Base-by-base conservation (phyloP, 2,888 invertebrate genomes). In the Hoplodrina ambigua region DNA sequence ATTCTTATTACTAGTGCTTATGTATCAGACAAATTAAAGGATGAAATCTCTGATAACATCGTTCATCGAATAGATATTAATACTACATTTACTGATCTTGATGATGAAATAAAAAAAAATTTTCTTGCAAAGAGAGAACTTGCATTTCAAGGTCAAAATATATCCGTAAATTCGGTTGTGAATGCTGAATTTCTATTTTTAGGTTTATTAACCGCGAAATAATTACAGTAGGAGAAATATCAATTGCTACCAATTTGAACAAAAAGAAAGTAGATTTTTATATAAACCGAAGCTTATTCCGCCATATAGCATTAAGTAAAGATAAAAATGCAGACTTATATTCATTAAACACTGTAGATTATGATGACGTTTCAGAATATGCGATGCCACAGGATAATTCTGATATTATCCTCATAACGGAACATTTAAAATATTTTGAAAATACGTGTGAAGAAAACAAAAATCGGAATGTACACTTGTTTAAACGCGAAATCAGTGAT, bases 401-500 rank as follows among this genome's bases (percentile, higher is more conserved):
- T 10, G 76, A 77, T 53, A 59, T 77, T 19, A 20, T 65, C 13
- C 0, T 77, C 46, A 49, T 68, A 57, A 53, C 75, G 60, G 66
- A 80, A 25, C 20, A 41, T 11, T 30, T 50, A 25, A 46, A 64
- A 20, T 41, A 33, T 41, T 78, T 71, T 57, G 46, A 64, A 46
- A 19, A 19, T 0, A 50, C 15, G 10, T 65, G 73, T 53, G 41
- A 49, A 13, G 41, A 41, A 41, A 11, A 41, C 7, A 20, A 67
- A 46, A 37, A 19, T 60, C n/a, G 19, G 10, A 74, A 70, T 41
- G 50, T 74, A 11, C 76, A 77, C 44, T 74, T 70, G 70, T 74
- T 77, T 52, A 60, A 30, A 19, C 55, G 20, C 13, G 25, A 55
- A 17, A 49, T 8, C 19, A 33, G 20, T 37, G 37, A 58, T 20